Evolutionary conservation across 2,797 vertebrate species (phyloP), one percentile per base, ranked within the genome.

Genomic region (Glyptemys insculpta): DNA sequence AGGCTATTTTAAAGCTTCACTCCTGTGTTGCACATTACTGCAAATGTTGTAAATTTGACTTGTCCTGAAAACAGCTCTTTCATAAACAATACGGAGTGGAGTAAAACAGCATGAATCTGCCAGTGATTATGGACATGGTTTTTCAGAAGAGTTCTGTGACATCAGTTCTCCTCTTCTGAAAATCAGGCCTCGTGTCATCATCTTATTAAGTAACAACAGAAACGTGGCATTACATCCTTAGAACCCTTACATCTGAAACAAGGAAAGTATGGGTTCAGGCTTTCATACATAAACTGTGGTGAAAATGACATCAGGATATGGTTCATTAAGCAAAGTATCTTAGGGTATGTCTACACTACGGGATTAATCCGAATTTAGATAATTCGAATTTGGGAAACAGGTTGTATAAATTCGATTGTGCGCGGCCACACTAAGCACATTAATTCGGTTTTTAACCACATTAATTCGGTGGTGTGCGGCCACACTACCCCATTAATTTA

Each of bases 161-260:
- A 85, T 1, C 6, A 37, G 27, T 52, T 85, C 1, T 68, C 72
- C 85, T 95, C 16, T 88, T 74, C 15, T 49, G 87, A 94, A 93
- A 59, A 15, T 5, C 49, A n/a, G 0, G 0, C 25, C 11, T 81
- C 2, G 0, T 91, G 54, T 78, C 47, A 49, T 90, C 81, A 79
- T n/a, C 80, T 74, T 90, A 53, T 52, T 54, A 84, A 95, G 37
- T 79, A 90, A 49, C 0, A 3, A 41, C 72, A 19, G 83, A 5
- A 62, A 31, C 50, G 4, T 59, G 44, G 16, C 27, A 1, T 0
- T 74, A 57, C 1, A 10, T 78, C 90, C 37, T 86, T 19, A 34
- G 6, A 49, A 12, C 11, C 3, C 90, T 95, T 86, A 12, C 34
- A 31, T 87, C 27, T 92, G 76, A 44, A 84, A 85, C 3, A 79